Conservation (phyloP, 2,797 vertebrate species). For the Pseudomugil tenellus region DNA sequence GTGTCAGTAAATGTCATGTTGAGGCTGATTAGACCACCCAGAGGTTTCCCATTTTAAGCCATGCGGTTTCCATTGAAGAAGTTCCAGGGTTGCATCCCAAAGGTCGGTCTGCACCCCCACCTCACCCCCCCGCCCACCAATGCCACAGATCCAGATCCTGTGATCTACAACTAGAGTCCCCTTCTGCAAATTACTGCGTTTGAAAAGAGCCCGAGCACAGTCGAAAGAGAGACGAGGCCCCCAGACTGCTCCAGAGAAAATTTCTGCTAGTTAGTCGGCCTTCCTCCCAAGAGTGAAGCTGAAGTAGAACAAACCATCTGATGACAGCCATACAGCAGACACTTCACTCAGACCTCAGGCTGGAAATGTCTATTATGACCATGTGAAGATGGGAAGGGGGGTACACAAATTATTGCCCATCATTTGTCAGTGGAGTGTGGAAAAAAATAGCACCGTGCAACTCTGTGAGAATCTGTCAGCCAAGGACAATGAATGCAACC, state of each 20-base stretch:
- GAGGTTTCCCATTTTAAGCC: conserved; percentile 66
- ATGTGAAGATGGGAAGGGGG: conserved; percentile 27
- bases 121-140: conserved; percentile 33
- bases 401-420: conserved; percentile 70
- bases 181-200: conserved; percentile 68
- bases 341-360: conserved; percentile 43
- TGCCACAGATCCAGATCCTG: conserved; percentile 55
- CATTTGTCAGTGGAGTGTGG: conserved; percentile 66
- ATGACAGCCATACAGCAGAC: conserved; percentile 41
- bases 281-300: conserved; percentile 44
- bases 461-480: conserved; percentile 66
- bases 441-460: conserved; percentile 42
- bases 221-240: conserved; percentile 54
- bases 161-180: conserved; percentile 72
- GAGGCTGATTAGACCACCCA: conserved; percentile 78
- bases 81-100: conserved; percentile 63
- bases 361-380: conserved; percentile 46
- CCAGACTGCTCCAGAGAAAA: conserved; percentile 42
- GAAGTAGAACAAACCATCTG: conserved; percentile 40
- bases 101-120: conserved; percentile 33
- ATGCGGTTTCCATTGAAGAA: conserved; percentile 75
- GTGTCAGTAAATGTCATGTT: conserved; percentile 73
- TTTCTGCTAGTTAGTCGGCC: conserved; percentile 47
- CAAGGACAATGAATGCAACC: conserved; percentile 71
- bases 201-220: conserved; percentile 61